These are phyloP conservation scores for Lucilia sericata DNA, from an alignment of 1,140 invertebrate species.

Conservation along the genomic window DNA sequence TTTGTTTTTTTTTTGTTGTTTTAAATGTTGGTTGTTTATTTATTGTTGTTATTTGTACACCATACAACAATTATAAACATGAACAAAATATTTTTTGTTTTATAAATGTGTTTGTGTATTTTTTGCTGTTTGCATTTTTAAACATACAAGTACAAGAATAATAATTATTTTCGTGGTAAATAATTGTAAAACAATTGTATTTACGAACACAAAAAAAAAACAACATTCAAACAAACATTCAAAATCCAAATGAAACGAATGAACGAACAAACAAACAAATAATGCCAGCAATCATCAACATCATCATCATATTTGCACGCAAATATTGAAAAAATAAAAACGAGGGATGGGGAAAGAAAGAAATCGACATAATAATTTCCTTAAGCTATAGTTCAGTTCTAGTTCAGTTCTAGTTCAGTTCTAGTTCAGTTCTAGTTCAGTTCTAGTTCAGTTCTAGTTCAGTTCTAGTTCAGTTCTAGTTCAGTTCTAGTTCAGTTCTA, in stretches of 20 bases:
- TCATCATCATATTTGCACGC: conserved; percentile 13
- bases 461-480: too few species aligned
- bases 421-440: too few species aligned
- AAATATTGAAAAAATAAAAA: background rate
- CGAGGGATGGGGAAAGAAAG: background rate
- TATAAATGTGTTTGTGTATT: background rate
- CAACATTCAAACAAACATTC: background rate
- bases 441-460: too few species aligned
- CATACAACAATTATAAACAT: conserved; percentile 11
- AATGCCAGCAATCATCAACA: background rate
- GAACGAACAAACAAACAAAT: background rate
- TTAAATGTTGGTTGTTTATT: too few species aligned
- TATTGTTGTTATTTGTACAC: too few species aligned
- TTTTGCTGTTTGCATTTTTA: background rate
- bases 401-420: too few species aligned
- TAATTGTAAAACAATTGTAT: conserved; percentile 17
- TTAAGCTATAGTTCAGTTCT: too few species aligned
- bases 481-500: too few species aligned
- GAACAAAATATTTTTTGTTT: background rate
- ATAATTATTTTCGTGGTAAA: conserved; percentile 17
- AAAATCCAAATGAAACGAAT: background rate
- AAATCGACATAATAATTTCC: too few species aligned
- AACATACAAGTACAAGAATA: background rate
- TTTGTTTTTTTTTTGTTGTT: too few species aligned
- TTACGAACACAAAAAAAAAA: background rate